Evolutionary conservation across 2,113 vertebrate species (phyloP).

Genomic region (Aptenodytes forsteri): DNA sequence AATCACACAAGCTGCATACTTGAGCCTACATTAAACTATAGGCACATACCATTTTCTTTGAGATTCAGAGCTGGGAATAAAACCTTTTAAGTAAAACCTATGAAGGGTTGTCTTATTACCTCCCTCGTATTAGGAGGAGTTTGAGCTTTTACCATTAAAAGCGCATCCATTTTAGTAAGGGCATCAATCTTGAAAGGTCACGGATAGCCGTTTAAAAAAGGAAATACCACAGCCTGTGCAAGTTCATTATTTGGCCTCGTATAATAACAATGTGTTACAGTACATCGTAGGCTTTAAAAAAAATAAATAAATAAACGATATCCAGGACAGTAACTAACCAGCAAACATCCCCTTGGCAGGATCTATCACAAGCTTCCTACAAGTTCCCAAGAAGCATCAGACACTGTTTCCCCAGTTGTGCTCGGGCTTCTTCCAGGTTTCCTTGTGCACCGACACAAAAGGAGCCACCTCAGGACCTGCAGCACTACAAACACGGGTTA

Average conservation of each 20-base stretch:
- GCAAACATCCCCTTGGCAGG: neutral
- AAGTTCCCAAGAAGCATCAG: neutral
- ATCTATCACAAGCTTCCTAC: neutral
- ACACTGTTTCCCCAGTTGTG: fast-evolving
- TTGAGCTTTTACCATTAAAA: neutral
- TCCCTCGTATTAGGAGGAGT: neutral
- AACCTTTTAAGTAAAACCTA: neutral
- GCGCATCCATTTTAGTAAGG: neutral
- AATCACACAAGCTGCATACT: neutral
- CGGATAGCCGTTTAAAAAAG: fast-evolving
- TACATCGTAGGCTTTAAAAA: neutral
- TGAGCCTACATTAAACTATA: fast-evolving
- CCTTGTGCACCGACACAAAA: neutral
- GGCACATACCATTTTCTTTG: neutral
- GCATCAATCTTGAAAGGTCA: neutral
- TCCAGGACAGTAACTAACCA: neutral
- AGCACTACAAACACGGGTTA: neutral
- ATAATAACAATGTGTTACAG: fast-evolving
- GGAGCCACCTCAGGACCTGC: neutral
- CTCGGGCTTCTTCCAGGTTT: neutral
- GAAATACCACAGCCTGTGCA: neutral
- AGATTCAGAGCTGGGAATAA: neutral
- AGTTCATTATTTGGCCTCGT: neutral
- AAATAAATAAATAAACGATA: neutral
- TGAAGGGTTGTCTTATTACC: neutral